Base-by-base conservation (phyloP, 1,140 invertebrate species). In the Papilio polyxenes region DNA sequence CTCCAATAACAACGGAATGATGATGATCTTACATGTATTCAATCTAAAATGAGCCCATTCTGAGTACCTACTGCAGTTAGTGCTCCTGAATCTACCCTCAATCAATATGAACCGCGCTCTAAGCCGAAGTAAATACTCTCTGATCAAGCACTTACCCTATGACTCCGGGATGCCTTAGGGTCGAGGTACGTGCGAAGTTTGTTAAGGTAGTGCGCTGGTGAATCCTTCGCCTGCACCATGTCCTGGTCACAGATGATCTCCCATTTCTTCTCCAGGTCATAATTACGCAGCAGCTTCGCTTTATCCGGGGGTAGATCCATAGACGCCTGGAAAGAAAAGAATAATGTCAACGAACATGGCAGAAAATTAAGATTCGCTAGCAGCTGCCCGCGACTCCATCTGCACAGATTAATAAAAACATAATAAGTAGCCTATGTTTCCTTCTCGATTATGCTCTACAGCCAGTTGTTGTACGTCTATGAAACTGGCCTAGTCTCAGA, bases 271-370 rank as follows among this genome's bases (percentile, higher is more conserved):
- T 99, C 98, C 91, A 98, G 97, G 95, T 99, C 98, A 92, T 99
- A 99, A 91, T 98, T 98, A 89, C 98, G 98, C 74, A 99, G 95
- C 10, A 99, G 96, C 95, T 99, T 99, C 82, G 98, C 98, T 95
- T 99, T 99, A 94, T 99, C 99, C 20, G 99, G 98, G 15, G 99
- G 99, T 85, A 99, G 95, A 95, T 99, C 99, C 99, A 99, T 99
- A 40, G 98, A 98, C 74, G 98, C 98, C 98, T 99, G 95, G 0
- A 91, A 37, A 72, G 65, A 72, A 65, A 13, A 31, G 15, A 37
- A 40, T 0, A 15, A 23, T 31, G 20, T 31, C 5, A 75, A 31
- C 6, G 15, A 69, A 37, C 13, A 56, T 17, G 17, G 17, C 1
- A 56, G 0, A 56, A 56, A 17, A 4, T 56, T 56, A 56, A 17